Evolutionary conservation across 2,888 invertebrate species (phyloP).

Genomic region (Campopleginae sp.): DNA sequence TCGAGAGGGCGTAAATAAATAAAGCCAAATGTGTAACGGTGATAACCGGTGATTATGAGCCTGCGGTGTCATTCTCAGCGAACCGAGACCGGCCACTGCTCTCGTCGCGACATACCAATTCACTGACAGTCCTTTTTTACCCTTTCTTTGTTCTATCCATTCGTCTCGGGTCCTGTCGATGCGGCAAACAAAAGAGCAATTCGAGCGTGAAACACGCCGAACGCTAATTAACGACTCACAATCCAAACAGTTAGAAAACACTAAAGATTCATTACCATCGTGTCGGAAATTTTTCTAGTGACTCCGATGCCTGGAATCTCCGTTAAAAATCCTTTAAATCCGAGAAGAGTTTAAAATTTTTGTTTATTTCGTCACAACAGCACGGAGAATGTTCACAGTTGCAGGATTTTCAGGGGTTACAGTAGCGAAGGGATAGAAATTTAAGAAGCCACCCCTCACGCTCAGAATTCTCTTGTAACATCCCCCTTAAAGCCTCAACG

Average conservation of each 20-base stretch:
- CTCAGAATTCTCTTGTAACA: conserved; percentile 74
- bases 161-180: conserved; percentile 1
- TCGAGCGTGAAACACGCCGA: conserved; percentile 1
- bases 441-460: conserved; percentile 46
- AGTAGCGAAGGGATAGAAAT: conserved; percentile 37
- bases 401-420: conserved; percentile 18
- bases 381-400: conserved; percentile 25
- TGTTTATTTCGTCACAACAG: conserved; percentile 15
- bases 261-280: conserved; percentile 4
- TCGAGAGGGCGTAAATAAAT: conserved; percentile 78
- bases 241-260: background rate
- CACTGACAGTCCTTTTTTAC: conserved; percentile 52
- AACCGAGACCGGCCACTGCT: conserved; percentile 59
- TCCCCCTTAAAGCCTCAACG: conserved; percentile 78
- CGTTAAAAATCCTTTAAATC: background rate
- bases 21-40: conserved; percentile 75
- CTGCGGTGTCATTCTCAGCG: conserved; percentile 74
- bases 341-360: background rate
- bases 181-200: background rate
- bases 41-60: conserved; percentile 80
- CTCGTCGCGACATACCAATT: conserved; percentile 48
- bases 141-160: conserved; percentile 40
- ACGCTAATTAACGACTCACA: conserved; percentile 10
- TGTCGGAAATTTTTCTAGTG: background rate
- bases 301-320: too few relatives aligned